These are phyloP conservation scores for Scolanthus callimorphus DNA, from an alignment of 92 coral and sea anemone genomes.

Conservation along the genomic window DNA sequence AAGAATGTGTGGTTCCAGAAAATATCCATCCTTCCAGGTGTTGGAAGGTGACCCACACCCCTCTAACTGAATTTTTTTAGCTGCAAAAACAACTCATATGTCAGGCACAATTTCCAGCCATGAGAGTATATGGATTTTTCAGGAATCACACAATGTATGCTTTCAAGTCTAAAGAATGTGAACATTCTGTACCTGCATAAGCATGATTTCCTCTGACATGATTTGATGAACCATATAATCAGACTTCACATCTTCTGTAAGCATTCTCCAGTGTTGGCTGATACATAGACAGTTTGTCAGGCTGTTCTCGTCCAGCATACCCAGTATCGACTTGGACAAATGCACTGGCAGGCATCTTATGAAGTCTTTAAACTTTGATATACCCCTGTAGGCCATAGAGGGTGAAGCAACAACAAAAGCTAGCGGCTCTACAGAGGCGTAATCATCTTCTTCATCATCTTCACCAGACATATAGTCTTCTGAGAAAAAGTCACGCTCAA, in stretches of 20 bases:
- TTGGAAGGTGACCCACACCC: no score
- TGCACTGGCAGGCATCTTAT: constrained; percentile 93
- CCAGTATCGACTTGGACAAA: constrained; percentile 81
- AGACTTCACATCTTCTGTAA: constrained; percentile 84
- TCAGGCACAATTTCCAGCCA: no score
- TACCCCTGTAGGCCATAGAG: constrained; percentile 41
- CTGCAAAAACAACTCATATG: no score
- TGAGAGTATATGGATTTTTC: no score
- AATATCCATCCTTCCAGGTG: no score
- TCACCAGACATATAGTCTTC: constrained; percentile 83
- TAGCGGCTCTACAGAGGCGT: constrained; percentile 47
- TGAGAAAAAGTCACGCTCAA: constrained; percentile 63
- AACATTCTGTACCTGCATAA: constrained; percentile 70
- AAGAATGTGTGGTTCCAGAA: no score
- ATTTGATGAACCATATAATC: constrained; percentile 89
- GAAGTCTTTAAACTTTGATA: constrained; percentile 78
- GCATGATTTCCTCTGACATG: constrained; percentile 94
- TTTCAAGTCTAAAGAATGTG: background rate
- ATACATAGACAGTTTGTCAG: constrained; percentile 90
- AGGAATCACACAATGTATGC: no score
- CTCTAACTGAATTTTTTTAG: no score
- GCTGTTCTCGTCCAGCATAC: constrained; percentile 85
- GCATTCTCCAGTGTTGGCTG: constrained; percentile 94
- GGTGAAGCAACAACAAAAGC: constrained; percentile 43
- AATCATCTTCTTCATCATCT: constrained; percentile 49